A percentile compares a stretch with the other conserved stretches of the same genome.
phyloP scores from a whole-genome alignment of 2,113 vertebrate genomes.

The mouse (Mus musculus) region DNA sequence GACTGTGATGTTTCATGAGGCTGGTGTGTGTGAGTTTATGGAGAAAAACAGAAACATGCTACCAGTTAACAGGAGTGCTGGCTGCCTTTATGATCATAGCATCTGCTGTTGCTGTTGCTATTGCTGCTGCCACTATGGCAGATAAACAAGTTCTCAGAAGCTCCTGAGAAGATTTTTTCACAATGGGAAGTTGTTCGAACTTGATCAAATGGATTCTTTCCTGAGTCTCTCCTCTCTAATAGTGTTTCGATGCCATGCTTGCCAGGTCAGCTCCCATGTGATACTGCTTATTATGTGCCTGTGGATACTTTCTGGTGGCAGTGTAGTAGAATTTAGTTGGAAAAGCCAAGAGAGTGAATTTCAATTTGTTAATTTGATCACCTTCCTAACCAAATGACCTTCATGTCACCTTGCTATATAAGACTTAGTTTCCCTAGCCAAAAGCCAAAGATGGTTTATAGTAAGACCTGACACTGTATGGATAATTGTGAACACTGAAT shows the following conservation, averaged over 20 bases:
- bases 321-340: not conserved
- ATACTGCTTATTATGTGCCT: not conserved
- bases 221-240: not conserved
- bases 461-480: not conserved
- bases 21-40: too few relatives aligned
- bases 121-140: too few relatives aligned
- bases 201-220: not conserved
- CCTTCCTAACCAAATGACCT: not conserved
- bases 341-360: not conserved
- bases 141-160: not conserved
- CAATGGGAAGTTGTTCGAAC: too few relatives aligned
- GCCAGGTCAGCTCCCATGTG: not conserved
- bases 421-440: not conserved
- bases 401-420: not conserved
- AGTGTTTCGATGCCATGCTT: not conserved
- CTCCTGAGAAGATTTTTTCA: not conserved
- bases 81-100: not conserved
- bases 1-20: not conserved
- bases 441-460: not conserved
- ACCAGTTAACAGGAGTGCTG: not conserved
- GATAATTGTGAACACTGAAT: not conserved
- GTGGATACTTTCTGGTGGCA: not conserved
- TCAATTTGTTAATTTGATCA: not conserved
- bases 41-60: not conserved
- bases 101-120: too few relatives aligned